Evolutionary conservation across 1,140 invertebrate species (phyloP), one percentile per base, ranked within the genome.

Genomic region (Apis florea): DNA sequence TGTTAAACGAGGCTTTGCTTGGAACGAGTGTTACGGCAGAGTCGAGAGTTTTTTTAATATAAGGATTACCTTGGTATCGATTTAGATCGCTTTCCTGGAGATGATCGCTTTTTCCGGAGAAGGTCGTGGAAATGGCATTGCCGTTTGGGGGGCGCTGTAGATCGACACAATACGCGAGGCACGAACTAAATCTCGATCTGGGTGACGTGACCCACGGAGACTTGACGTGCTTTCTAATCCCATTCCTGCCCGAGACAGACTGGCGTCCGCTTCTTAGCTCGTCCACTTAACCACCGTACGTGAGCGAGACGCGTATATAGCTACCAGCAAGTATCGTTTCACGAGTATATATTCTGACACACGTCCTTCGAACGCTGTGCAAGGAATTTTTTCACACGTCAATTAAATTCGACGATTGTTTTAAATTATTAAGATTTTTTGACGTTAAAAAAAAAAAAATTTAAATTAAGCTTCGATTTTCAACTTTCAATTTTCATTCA

Each of bases 181-280:
- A 54, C 59, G 69, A 13, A 61, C 54, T 87, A 87, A 88, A 88
- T 88, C 88, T 89, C 77, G 83, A 85, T 89, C 86, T 87, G 78
- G 85, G 83, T 87, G 87, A 88, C 86, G 85, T 84, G 81, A 83
- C 79, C 82, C 82, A 83, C 67, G 75, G 79, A 80, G 82, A 87
- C 67, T 89, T 69, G 64, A 77, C 84, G 83, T 89, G 83, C 83
- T 85, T 88, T 88, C 85, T 88, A 89, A 88, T 89, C 83, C 88
- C 77, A 85, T 85, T 82, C 68, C 67, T 58, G 59, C 67, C 51
- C 68, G 82, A 88, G 82, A 84, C 86, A 85, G 82, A 88, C 82
- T 84, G 84, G 86, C 86, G 82, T 79, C 79, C 72, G 73, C 78
- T 68, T 56, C 61, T 63, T 31, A 26, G 80, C 54, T 73, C 63